Evolutionary conservation across 2,888 invertebrate genomes (phyloP).

Genomic region (Stenoptilia bipunctidactyla): DNA sequence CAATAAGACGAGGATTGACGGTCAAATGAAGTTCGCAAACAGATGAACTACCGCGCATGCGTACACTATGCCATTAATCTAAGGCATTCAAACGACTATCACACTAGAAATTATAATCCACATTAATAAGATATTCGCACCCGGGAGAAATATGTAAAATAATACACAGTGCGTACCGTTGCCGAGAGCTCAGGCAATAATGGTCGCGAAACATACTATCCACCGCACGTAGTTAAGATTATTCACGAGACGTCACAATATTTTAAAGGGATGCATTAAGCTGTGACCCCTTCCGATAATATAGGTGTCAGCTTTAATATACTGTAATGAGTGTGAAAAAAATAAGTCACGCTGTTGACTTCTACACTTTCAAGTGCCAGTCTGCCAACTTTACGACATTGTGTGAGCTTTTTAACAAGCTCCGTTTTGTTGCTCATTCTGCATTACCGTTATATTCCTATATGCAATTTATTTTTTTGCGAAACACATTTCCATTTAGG

Average conservation of each 20-base stretch:
- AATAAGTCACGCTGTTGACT: conserved; percentile 11
- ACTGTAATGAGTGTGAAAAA: conserved; percentile 42
- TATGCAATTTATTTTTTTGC: no score
- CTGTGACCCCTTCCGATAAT: conserved; percentile 43
- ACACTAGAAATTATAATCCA: conserved; percentile 14
- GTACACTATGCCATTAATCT: conserved; percentile 37
- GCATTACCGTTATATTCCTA: not conserved
- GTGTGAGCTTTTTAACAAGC: not conserved
- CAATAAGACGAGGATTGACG: conserved; percentile 32
- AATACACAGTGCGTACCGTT: conserved; percentile 1
- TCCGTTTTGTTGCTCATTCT: not conserved
- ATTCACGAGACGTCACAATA: conserved; percentile 56
- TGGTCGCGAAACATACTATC: conserved; percentile 16
- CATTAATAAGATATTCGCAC: conserved; percentile 1
- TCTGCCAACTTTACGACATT: not conserved
- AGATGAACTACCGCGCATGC: conserved; percentile 35
- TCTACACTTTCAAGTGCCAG: conserved; percentile 13
- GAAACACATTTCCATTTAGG: not conserved
- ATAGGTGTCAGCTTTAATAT: conserved; percentile 48
- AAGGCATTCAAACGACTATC: conserved; percentile 58
- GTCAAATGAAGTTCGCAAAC: conserved; percentile 40
- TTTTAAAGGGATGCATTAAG: conserved; percentile 55
- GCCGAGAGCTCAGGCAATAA: conserved; percentile 20
- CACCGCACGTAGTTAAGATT: conserved; percentile 41
- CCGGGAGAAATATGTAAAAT: conserved; percentile 1